phyloP scores from a whole-genome alignment of 2,797 vertebrate species.

The Gallirallus australis region DNA sequence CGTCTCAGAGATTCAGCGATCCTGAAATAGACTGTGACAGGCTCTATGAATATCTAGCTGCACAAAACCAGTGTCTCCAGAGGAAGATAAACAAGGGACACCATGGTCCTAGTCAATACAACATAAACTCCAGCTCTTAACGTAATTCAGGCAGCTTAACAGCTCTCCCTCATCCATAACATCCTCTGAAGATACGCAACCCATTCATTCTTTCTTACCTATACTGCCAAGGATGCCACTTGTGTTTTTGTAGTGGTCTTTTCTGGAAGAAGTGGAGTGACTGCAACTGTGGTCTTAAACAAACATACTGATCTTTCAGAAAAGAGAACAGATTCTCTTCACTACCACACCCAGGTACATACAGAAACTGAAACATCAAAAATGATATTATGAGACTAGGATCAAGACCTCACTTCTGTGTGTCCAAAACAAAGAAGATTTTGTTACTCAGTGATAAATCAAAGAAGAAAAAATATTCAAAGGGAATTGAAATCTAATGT shows the following conservation, averaged over 20 bases:
- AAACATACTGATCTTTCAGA: not conserved
- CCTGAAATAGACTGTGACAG: not conserved
- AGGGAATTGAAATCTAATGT: not conserved
- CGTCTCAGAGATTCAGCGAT: not conserved
- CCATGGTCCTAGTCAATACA: not conserved
- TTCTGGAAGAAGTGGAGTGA: not conserved
- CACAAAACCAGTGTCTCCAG: not conserved
- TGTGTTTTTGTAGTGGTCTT: not conserved
- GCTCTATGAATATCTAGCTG: not conserved
- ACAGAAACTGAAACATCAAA: not conserved
- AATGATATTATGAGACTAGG: not conserved
- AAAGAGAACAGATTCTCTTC: not conserved
- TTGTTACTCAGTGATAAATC: not conserved
- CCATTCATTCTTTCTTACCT: not conserved
- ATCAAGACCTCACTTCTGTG: not conserved
- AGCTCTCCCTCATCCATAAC: not conserved
- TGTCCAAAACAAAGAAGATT: not conserved
- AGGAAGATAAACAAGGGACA: not conserved
- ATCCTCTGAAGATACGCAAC: not conserved
- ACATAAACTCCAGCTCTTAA: not conserved
- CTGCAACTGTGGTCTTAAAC: not conserved
- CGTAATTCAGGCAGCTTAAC: not conserved
- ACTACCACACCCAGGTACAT: rapidly evolving
- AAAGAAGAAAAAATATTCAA: not conserved
- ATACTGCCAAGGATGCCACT: not conserved